Percentiles rank a stretch among this genome's conserved stretches.
Evolutionary conservation across 2,797 vertebrate species (phyloP).

Genomic region (Trachops cirrhosus): DNA sequence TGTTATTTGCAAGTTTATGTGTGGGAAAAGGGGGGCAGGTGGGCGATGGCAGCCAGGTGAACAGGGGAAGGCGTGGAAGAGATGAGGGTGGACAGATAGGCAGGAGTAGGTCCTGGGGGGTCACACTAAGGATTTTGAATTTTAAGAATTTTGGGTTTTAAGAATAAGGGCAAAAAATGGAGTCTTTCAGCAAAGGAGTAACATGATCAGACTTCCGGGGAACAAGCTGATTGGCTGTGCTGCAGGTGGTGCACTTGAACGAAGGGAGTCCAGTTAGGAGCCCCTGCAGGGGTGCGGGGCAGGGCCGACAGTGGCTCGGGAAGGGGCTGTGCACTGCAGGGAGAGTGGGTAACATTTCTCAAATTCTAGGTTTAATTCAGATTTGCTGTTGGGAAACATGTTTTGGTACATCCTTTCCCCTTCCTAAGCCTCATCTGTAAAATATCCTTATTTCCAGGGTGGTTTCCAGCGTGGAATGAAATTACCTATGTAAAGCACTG

Average conservation of each 20-base stretch:
- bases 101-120: neutral
- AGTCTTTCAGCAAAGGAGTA: neutral
- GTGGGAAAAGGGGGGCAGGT: neutral
- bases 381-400: neutral
- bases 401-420: neutral
- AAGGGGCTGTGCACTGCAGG: neutral
- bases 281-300: neutral
- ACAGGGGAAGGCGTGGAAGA: neutral
- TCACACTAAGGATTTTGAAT: neutral
- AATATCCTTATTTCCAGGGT: neutral
- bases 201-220: neutral
- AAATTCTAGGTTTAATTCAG: neutral
- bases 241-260: neutral
- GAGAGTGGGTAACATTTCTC: neutral
- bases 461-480: neutral
- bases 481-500: neutral
- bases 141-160: too few species aligned
- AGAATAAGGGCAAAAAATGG: neutral
- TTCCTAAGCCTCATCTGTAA: neutral
- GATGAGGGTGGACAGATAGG: neutral
- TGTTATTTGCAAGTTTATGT: neutral
- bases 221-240: neutral
- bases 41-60: neutral
- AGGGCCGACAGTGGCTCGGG: accelerated
- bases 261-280: neutral